Conservation (phyloP, 1,140 invertebrate genomes). For the Stratiolaelaps scimitus region DNA sequence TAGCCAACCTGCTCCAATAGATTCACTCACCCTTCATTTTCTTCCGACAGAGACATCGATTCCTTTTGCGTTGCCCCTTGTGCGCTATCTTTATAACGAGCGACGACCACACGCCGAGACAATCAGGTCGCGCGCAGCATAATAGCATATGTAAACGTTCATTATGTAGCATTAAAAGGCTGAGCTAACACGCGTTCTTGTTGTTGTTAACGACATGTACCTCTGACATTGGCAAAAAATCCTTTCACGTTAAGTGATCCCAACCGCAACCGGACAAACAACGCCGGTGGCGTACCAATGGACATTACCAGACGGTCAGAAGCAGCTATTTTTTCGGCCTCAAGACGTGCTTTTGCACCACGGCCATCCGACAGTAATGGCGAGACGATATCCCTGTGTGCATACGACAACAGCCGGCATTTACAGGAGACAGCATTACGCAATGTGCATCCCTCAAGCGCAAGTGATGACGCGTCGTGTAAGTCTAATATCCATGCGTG, state of each 20-base stretch:
- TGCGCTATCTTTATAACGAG: too few relatives aligned
- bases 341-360: background rate
- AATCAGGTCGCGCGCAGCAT: too few relatives aligned
- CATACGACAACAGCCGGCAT: background rate
- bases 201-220: too few relatives aligned
- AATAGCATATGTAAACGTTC: too few relatives aligned
- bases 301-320: slow-evolving; percentile 1
- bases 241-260: background rate
- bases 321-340: background rate
- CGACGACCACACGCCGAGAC: too few relatives aligned
- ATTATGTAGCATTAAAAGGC: too few relatives aligned
- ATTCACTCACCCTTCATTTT: too few relatives aligned
- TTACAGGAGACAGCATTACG: background rate
- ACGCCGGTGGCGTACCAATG: slow-evolving; percentile 6
- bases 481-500: background rate
- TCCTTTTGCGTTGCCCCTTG: too few relatives aligned
- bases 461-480: background rate
- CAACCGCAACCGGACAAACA: background rate
- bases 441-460: background rate
- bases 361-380: background rate
- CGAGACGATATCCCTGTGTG: slow-evolving; percentile 1
- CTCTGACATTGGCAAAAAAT: too few relatives aligned
- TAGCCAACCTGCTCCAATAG: too few relatives aligned
- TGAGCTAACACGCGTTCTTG: too few relatives aligned
- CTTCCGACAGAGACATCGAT: too few relatives aligned